Evolutionary conservation across 2,113 vertebrate species (phyloP).

Genomic region (Eurypyga helias): DNA sequence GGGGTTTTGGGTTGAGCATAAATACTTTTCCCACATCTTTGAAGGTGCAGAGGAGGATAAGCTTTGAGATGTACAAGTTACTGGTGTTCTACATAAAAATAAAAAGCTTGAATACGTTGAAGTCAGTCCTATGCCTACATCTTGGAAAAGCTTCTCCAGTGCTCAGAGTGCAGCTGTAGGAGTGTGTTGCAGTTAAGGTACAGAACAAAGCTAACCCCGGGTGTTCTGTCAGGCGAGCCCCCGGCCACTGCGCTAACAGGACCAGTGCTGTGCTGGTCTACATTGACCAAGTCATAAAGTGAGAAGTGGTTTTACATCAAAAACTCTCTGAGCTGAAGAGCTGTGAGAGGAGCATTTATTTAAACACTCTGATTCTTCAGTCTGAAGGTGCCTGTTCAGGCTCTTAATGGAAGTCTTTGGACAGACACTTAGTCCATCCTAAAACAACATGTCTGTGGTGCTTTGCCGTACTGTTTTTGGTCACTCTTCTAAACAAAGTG

Average conservation of each 20-base stretch:
- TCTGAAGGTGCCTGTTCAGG: background rate
- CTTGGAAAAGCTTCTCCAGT: background rate
- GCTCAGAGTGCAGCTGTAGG: background rate
- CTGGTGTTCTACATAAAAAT: background rate
- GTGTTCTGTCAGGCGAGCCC: background rate
- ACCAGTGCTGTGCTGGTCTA: background rate
- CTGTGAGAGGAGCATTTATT: background rate
- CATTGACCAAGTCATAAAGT: background rate
- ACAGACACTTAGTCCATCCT: background rate
- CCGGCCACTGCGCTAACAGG: accelerated
- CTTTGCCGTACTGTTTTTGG: background rate
- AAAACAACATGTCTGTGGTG: background rate
- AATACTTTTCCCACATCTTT: background rate
- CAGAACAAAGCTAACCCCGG: background rate
- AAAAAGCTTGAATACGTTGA: background rate
- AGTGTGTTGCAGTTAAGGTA: background rate
- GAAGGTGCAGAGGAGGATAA: background rate
- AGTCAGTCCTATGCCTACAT: background rate
- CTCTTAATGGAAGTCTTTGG: background rate
- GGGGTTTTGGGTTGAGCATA: background rate
- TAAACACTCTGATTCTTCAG: background rate
- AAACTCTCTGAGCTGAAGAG: background rate
- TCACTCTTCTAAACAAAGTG: background rate
- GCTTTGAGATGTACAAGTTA: background rate
- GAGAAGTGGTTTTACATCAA: background rate